Base-by-base conservation (phyloP, 2,797 vertebrate species). In the Sylvia borin region DNA sequence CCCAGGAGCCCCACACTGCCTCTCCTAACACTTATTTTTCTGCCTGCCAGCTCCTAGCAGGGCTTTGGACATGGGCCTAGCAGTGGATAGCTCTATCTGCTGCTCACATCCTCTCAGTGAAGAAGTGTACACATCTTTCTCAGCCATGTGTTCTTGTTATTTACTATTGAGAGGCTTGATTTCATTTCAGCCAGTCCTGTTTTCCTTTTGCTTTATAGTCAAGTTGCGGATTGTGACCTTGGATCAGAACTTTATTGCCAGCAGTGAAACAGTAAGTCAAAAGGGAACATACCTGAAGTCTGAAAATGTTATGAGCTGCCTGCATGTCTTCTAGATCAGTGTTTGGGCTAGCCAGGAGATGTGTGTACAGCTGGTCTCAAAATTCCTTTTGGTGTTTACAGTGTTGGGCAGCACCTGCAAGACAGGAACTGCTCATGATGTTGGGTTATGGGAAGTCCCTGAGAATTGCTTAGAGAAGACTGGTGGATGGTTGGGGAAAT, bases 191-290 rank as follows among this genome's bases (percentile, higher is more conserved):
- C 36, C 77, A 34, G 17, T 68, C 57, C 31, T 89, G 38, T 93
- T 92, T 87, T 85, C 66, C 68, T 92, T 80, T 93, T 91, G 25
- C 26, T 71, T 54, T 92, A 2, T 13, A 97, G 96, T 96, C 43
- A 96, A 91, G 43, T 21, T 95, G 32, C 80, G 82, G 77, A 92
- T 84, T 31, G 90, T 96, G 53, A 93, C 88, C 78, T 89, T 97
- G 94, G 92, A 95, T 76, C 84, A 92, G 88, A 94, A 94, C 54
- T 96, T 97, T 4, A 80, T 95, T 66, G 86, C 96, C 91, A 96
- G 87, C 83, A 95, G 64, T 42, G 51, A 95, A 92, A 79, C 1
- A 26, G 95, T 96, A 90, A 95, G 96, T 95, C 29, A 54, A 70
- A 47, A 80, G 25, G 31, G 17, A 40, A 66, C 31, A 77, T 53